These are phyloP conservation scores for Austrofundulus limnaeus DNA, from an alignment of 2,113 vertebrate species.

Conservation along the genomic window DNA sequence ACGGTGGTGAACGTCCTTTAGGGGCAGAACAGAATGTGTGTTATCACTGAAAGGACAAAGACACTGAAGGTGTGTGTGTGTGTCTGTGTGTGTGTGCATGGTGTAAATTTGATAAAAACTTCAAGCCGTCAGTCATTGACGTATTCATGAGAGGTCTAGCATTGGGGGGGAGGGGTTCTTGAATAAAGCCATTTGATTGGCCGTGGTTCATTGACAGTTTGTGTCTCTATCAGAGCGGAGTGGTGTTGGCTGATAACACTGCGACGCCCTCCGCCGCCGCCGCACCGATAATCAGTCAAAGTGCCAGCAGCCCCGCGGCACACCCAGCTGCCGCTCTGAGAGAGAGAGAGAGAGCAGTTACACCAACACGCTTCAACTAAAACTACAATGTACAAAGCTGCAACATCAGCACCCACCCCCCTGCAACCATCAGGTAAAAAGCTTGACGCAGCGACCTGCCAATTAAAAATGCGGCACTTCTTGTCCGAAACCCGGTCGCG, in stretches of 20 bases:
- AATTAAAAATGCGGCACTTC: slow-evolving; percentile 65
- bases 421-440: slow-evolving; percentile 55
- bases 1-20: background rate
- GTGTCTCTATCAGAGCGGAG: slow-evolving; percentile 43
- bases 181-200: slow-evolving; percentile 22
- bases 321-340: slow-evolving; percentile 61
- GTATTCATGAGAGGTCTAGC: slow-evolving; percentile 33
- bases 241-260: slow-evolving; percentile 72
- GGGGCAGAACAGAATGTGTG: slow-evolving; percentile 8
- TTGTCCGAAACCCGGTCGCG: slow-evolving; percentile 36
- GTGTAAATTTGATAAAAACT: slow-evolving; percentile 50
- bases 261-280: slow-evolving; percentile 53
- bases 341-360: slow-evolving; percentile 58
- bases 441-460: slow-evolving; percentile 66
- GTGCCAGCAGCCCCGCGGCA: slow-evolving; percentile 57
- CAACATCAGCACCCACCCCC: slow-evolving; percentile 55
- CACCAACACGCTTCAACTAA: slow-evolving; percentile 60
- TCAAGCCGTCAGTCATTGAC: slow-evolving; percentile 46
- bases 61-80: background rate
- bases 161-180: slow-evolving; percentile 25
- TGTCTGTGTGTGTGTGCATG: background rate
- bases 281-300: slow-evolving; percentile 71
- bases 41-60: slow-evolving; percentile 39
- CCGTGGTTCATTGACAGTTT: slow-evolving; percentile 28
- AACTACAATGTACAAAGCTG: slow-evolving; percentile 61